A percentile compares a stretch with the other conserved stretches of the same genome.
These are phyloP conservation scores for Ditula angustiorana DNA, from an alignment of 2,888 invertebrate species.

Conservation along the genomic window DNA sequence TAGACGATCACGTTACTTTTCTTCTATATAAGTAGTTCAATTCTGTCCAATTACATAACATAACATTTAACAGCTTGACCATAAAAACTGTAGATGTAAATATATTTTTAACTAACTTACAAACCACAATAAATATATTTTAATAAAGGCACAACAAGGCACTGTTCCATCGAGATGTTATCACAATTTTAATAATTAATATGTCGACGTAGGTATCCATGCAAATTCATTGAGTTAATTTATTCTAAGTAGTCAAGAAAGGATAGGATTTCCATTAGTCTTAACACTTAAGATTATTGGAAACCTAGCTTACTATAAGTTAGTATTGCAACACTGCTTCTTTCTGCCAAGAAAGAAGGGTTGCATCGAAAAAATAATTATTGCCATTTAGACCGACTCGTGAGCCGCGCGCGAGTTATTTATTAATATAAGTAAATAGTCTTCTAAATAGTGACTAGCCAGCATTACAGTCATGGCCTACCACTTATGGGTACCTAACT, in stretches of 20 bases:
- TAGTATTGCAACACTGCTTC: slow-evolving; percentile 66
- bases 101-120: slow-evolving; percentile 70
- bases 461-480: slow-evolving; percentile 59
- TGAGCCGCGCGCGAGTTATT: slow-evolving; percentile 35
- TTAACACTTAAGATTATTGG: slow-evolving; percentile 71
- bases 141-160: slow-evolving; percentile 83
- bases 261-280: slow-evolving; percentile 75
- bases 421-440: slow-evolving; percentile 38
- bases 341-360: slow-evolving; percentile 75
- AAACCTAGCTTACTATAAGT: slow-evolving; percentile 63
- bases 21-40: slow-evolving; percentile 71
- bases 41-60: slow-evolving; percentile 64
- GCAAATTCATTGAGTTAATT: slow-evolving; percentile 50
- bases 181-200: slow-evolving; percentile 76
- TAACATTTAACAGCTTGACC: slow-evolving; percentile 68
- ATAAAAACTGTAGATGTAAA: slow-evolving; percentile 74
- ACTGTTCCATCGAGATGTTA: slow-evolving; percentile 82
- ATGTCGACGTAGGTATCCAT: slow-evolving; percentile 52
- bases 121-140: slow-evolving; percentile 79
- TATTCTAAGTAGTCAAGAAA: slow-evolving; percentile 50
- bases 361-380: slow-evolving; percentile 56
- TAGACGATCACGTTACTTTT: slow-evolving; percentile 75
- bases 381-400: slow-evolving; percentile 19
- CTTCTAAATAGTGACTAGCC: slow-evolving; percentile 60
- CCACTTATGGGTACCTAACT: slow-evolving; percentile 48